Base-by-base conservation (phyloP, 1,140 invertebrate species). In the Babylonia areolata region DNA sequence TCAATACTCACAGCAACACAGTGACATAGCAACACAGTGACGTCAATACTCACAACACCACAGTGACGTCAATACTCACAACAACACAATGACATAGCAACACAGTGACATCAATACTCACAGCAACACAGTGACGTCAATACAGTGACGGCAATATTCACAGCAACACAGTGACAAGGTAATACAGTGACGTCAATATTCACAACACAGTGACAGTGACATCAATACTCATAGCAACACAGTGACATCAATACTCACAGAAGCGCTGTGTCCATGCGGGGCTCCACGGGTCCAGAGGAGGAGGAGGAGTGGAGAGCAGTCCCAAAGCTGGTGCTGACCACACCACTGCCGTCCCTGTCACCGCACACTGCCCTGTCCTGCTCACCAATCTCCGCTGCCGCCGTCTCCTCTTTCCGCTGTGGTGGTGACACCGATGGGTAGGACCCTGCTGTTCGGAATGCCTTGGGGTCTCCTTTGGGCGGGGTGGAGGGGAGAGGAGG, bases 401-500 rank as follows among this genome's bases (percentile, higher is more conserved):
- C 33, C 77, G 23, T n/a, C 51, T 42, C 77, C 51, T 42, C 77
- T 40, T 79, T 15, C 28, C 58, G 5, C 5, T 12, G 58, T n/a
- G 15, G 15, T 23, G 58, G 58, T 6, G 58, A 20, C 20, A 6
- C 46, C 46, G 20, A 6, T 23, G 17, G 58, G 5, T 64, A 23
- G 15, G 58, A n/a, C 23, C 5, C 12, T n/a, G 20, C 58, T n/a
- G 20, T 23, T n/a, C 28, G 15, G 58, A 64, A 12, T 64, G 58
- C 28, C 23, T 64, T 75, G 17, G 75, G 31, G 17, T 77, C 73
- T 40, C 40, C 35, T 73, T 75, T 46, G 31, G 42, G 71, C n/a
- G 84, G 80, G 2, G 73, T 73, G 17, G 51, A 78, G 33, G 85
- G 85, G 20, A 79, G 84, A 39, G 85, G 86, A 42, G 86, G 88